phyloP scores from a whole-genome alignment of 2,888 invertebrate species.

The Oscheius onirici region DNA sequence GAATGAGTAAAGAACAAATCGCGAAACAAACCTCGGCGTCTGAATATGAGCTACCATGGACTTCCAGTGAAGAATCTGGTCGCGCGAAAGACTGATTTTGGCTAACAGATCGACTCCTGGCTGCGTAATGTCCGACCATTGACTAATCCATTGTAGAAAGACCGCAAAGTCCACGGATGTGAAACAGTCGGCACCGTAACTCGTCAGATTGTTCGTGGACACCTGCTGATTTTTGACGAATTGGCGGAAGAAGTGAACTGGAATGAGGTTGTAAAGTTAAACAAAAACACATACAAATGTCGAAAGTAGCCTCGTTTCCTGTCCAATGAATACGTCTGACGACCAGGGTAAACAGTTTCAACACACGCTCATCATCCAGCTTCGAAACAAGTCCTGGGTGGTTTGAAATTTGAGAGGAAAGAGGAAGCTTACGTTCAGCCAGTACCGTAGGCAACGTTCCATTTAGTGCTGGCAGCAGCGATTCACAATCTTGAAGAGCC shows the following conservation, averaged over 20 bases:
- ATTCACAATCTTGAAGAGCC: background rate
- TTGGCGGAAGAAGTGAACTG: background rate
- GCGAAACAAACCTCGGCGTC: background rate
- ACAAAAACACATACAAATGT: background rate
- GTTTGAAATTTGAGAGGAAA: background rate
- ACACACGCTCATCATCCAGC: background rate
- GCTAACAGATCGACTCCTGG: background rate
- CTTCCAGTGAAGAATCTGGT: background rate
- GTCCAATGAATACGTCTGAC: background rate
- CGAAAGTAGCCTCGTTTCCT: background rate
- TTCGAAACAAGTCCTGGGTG: background rate
- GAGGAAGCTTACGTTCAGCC: slow-evolving; percentile 1
- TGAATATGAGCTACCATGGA: background rate
- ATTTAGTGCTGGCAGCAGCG: background rate
- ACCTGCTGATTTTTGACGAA: background rate
- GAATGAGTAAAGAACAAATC: background rate
- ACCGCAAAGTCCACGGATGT: background rate
- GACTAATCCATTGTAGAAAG: background rate
- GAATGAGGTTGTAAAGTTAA: background rate
- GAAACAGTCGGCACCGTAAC: background rate
- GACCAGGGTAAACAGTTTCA: background rate
- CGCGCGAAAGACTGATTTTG: background rate
- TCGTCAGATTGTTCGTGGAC: background rate
- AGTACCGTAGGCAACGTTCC: background rate
- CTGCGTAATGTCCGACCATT: background rate